These are phyloP conservation scores for Phortica okadai DNA, from an alignment of 2,888 invertebrate genomes.

Conservation along the genomic window DNA sequence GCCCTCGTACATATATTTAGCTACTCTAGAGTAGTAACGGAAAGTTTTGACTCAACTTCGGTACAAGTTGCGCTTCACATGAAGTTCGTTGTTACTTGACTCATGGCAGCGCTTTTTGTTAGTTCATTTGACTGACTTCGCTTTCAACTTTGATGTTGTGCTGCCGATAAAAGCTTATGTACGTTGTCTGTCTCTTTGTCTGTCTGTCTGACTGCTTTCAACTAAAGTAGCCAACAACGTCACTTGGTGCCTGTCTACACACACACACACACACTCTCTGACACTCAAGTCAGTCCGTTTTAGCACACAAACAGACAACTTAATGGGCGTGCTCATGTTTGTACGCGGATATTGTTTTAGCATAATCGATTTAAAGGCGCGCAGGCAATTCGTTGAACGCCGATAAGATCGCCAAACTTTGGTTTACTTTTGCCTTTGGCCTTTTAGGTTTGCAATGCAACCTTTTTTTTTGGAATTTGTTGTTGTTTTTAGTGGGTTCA, in stretches of 20 bases:
- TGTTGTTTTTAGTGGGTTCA: conserved; percentile 38
- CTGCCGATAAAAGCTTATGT: conserved; percentile 47
- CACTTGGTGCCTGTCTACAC: neutral
- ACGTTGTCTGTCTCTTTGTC: too few species aligned
- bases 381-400: conserved; percentile 11
- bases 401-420: conserved; percentile 45
- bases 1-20: too few species aligned
- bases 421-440: conserved; percentile 29
- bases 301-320: conserved; percentile 6
- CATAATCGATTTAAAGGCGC: conserved; percentile 72
- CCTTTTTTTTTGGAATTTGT: conserved; percentile 49
- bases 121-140: conserved; percentile 22
- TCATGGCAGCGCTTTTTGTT: conserved; percentile 34
- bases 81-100: neutral
- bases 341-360: conserved; percentile 71
- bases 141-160: conserved; percentile 56
- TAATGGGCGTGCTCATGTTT: neutral
- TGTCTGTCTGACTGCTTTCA: neutral
- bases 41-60: too few species aligned
- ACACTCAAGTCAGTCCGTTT: neutral
- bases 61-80: too few species aligned
- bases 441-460: conserved; percentile 45
- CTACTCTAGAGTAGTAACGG: too few species aligned
- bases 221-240: neutral
- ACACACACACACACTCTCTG: neutral